Percentiles rank a stretch among this genome's conserved stretches.
Conservation (phyloP, 1,140 invertebrate genomes). For the Euura lappo region DNA sequence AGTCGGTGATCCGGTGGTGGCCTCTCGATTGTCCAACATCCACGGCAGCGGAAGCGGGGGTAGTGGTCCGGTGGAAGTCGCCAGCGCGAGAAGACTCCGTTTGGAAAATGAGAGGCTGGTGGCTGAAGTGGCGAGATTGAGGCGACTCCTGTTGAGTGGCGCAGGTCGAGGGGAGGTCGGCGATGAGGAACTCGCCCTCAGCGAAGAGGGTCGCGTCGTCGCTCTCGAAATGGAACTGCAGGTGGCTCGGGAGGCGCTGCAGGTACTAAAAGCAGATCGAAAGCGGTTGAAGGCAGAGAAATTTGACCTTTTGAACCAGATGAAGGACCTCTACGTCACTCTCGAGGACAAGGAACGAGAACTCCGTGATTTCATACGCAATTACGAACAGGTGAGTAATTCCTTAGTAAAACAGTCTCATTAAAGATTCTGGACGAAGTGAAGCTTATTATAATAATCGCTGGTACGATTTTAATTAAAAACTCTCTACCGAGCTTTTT, state of each 20-base stretch:
- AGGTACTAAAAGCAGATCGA: slow-evolving; percentile 85
- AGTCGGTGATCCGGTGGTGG: slow-evolving; percentile 49
- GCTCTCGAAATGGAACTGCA: slow-evolving; percentile 66
- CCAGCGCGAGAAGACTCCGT: slow-evolving; percentile 64
- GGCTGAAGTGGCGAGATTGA: slow-evolving; percentile 69
- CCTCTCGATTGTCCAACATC: slow-evolving; percentile 53
- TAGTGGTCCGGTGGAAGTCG: slow-evolving; percentile 41
- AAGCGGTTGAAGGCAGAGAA: slow-evolving; percentile 93
- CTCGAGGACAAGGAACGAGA: slow-evolving; percentile 94
- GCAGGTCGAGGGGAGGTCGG: slow-evolving; percentile 66
- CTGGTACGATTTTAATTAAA: too few relatives aligned
- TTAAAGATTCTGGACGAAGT: too few relatives aligned
- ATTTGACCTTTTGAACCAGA: slow-evolving; percentile 91
- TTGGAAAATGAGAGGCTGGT: slow-evolving; percentile 73
- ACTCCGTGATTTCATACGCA: slow-evolving; percentile 90
- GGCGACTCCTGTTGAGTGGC: slow-evolving; percentile 64
- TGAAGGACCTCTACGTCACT: slow-evolving; percentile 93
- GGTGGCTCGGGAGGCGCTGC: slow-evolving; percentile 63
- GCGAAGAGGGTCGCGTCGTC: slow-evolving; percentile 63
- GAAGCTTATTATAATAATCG: too few relatives aligned
- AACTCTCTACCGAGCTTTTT: too few relatives aligned
- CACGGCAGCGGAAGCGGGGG: slow-evolving; percentile 36
- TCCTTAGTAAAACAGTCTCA: too few relatives aligned
- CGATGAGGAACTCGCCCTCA: slow-evolving; percentile 57
- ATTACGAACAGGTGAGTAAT: slow-evolving; percentile 84